phyloP scores from a whole-genome alignment of 2,797 vertebrate genomes.

The Columba guinea region DNA sequence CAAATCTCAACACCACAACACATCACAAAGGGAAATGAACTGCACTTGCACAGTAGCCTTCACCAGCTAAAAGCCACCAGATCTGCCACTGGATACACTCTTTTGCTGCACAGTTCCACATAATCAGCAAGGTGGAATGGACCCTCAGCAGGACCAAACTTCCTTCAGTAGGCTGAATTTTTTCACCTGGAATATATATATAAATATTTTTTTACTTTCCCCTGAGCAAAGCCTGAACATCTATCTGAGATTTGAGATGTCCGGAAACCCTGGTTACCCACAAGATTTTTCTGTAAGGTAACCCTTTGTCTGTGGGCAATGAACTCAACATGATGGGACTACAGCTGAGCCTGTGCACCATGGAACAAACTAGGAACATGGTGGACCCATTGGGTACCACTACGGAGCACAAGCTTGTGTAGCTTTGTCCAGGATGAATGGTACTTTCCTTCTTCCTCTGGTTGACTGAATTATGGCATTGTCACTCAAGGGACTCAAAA shows the following conservation, averaged over 20 bases:
- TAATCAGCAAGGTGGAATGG: not conserved
- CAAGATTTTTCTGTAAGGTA: not conserved
- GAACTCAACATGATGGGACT: not conserved
- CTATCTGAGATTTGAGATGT: not conserved
- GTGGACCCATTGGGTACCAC: no score
- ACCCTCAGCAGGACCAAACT: not conserved
- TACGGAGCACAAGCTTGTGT: not conserved
- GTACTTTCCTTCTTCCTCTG: not conserved
- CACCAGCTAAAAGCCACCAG: not conserved
- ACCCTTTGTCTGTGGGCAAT: not conserved
- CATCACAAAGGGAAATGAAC: not conserved
- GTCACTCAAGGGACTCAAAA: not conserved
- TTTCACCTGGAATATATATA: not conserved
- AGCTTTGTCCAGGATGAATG: not conserved
- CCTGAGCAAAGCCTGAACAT: not conserved
- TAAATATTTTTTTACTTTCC: not conserved
- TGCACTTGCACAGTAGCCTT: not conserved
- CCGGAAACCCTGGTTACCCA: not conserved
- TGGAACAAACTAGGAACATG: accelerated
- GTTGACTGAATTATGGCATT: not conserved
- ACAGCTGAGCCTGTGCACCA: not conserved
- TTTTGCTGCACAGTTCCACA: not conserved
- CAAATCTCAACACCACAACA: not conserved
- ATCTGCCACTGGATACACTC: not conserved
- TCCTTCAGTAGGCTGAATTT: not conserved